Evolutionary conservation across 2,888 invertebrate genomes (phyloP).

Genomic region (Lampropteryx suffumata): DNA sequence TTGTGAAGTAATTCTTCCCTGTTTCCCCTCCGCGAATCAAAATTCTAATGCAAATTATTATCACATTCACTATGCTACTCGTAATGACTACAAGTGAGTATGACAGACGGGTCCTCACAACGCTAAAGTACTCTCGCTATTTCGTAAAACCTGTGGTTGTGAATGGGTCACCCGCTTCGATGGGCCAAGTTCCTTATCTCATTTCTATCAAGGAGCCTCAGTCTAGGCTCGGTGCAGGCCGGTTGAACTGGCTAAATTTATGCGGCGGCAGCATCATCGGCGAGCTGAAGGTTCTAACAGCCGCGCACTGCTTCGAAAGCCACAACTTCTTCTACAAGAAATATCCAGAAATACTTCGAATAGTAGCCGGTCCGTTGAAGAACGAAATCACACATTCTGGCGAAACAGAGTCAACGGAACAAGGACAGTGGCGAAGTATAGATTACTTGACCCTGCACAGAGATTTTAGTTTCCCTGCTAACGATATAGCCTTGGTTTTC

Average conservation of each 20-base stretch:
- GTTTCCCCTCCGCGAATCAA: conserved; percentile 14
- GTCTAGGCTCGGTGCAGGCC: conserved; percentile 14
- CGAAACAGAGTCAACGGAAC: conserved; percentile 32
- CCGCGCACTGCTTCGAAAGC: conserved; percentile 67
- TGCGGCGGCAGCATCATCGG: conserved; percentile 65
- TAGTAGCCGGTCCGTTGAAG: conserved; percentile 52
- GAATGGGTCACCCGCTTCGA: conserved; percentile 46
- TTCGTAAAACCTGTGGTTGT: conserved; percentile 50
- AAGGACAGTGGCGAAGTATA: conserved; percentile 43
- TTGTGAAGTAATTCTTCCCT: conserved; percentile 8
- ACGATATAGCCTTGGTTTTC: conserved; percentile 56
- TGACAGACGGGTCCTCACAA: conserved; percentile 55
- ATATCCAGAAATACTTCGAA: conserved; percentile 39
- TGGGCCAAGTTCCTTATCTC: conserved; percentile 54
- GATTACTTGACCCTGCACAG: conserved; percentile 32
- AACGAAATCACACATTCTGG: conserved; percentile 45
- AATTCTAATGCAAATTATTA: conserved; percentile 44
- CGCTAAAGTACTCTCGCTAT: conserved; percentile 52
- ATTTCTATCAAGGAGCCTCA: conserved; percentile 58
- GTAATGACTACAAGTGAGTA: conserved; percentile 31
- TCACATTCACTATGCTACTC: conserved; percentile 29
- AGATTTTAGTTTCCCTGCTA: conserved; percentile 41
- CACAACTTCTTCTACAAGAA: conserved; percentile 46
- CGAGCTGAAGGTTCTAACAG: conserved; percentile 49
- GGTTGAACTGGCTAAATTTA: conserved; percentile 49